Evolutionary conservation across 2,888 invertebrate species (phyloP), one percentile per base, ranked within the genome.

Genomic region (Andrena marginata): DNA sequence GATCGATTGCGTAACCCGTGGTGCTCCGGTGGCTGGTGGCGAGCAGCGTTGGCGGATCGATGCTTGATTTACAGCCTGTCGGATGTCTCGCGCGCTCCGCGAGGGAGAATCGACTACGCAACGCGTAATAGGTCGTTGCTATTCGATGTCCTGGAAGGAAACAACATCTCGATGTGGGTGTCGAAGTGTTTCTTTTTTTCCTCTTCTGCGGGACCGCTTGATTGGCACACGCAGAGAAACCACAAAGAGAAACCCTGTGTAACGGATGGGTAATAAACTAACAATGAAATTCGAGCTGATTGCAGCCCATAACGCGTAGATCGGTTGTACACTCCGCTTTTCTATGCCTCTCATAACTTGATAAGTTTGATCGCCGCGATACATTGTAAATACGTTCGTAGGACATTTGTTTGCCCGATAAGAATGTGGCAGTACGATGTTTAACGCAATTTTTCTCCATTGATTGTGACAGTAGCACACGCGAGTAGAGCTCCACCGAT

Each of bases 21-120:
- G 20, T 13, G 48, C n/a, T 60, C n/a, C 72, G 42, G 62, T 67
- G 51, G 60, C 49, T 48, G 42, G 35, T 33, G 51, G 77, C 71
- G 60, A 7, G 71, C 71, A 71, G 71, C 71, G 80, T 80, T 80
- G 80, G 80, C 67, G 80, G 80, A 62, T 80, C 80, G 80, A 80
- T 77, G 65, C n/a, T 80, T 77, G 80, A 80, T 80, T 80, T 77
- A 77, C 80, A 71, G 60, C 80, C 51, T 51, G 65, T 80, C 51
- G 70, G 65, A 77, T 77, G 80, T 68, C 77, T 71, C 70, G 77
- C 80, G 70, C 71, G 77, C 51, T 48, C 65, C 59, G 33, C 48
- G n/a, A 42, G 65, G 71, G 67, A 77, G 60, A 80, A 54, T 80
- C 71, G 71, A 49, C 77, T 71, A 67, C 67, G 80, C 77, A 71